A percentile compares a stretch with the other conserved stretches of the same genome.
Evolutionary conservation across 2,888 invertebrate genomes (phyloP).

Genomic region (Gortyna flavago): DNA sequence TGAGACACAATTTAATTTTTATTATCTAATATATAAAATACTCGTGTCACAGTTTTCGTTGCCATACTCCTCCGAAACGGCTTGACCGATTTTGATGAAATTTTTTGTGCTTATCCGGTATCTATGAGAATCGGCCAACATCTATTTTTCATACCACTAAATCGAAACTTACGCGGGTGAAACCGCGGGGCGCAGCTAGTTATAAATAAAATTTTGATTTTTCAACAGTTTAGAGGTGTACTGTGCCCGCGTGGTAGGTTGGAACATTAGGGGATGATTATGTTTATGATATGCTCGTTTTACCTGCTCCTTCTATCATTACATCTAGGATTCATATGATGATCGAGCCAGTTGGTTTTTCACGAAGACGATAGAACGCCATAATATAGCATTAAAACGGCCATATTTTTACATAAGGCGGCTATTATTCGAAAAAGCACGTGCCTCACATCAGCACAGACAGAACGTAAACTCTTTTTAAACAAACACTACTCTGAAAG

Average conservation of each 20-base stretch:
- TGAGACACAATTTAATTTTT: too few species aligned
- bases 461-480: conserved; percentile 29
- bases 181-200: too few species aligned
- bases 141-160: too few species aligned
- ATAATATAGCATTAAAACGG: conserved; percentile 8
- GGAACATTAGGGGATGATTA: not conserved
- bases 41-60: too few species aligned
- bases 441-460: conserved; percentile 7
- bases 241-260: not conserved
- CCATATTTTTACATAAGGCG: not conserved
- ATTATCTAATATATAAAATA: too few species aligned
- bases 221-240: too few species aligned
- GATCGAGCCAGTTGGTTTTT: not conserved
- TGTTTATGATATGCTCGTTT: not conserved
- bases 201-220: too few species aligned
- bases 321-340: not conserved
- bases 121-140: too few species aligned
- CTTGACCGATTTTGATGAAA: too few species aligned
- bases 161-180: too few species aligned
- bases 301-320: not conserved
- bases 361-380: not conserved
- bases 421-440: not conserved
- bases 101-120: too few species aligned
- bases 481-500: conserved; percentile 41
- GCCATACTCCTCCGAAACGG: too few species aligned